Base-by-base conservation (phyloP, 2,113 vertebrate genomes). In the Brachionichthys hirsutus region DNA sequence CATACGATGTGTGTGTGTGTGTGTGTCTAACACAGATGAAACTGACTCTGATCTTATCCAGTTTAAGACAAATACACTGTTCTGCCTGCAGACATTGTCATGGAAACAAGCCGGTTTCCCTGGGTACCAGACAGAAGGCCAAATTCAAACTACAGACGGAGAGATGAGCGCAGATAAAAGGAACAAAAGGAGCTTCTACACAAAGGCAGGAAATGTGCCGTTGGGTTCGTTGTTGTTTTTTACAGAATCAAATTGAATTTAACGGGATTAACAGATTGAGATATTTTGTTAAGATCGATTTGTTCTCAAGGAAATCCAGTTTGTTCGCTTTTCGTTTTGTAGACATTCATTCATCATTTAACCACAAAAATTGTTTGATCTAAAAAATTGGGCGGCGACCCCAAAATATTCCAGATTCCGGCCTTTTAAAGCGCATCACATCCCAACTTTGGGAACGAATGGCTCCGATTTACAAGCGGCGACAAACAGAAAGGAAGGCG, bases 101-200 rank as follows among this genome's bases (percentile, higher is more conserved):
- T 89, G 86, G 88, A 86, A 89, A 88, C 88, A 88, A 81, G 81
- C 76, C 24, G 75, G 86, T 88, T 87, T 89, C 81, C 88, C 83
- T 81, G 84, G 86, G 88, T 86, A 84, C 81, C 81, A 63, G 72
- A 70, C 83, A 76, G 68, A 78, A 71, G 80, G 83, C 80, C 83
- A 81, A 80, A 88, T 73, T 69, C 53, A 58, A 77, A 70, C 72
- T 60, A 47, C 40, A 69, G 65, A 66, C 42, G 30, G 46, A 68
- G 58, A 70, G 42, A 75, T 68, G 54, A 75, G 61, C 24, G 38
- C 1, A 75, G 78, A 85, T 80, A 69, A 75, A 74, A 74, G 38
- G 52, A 51, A 75, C 63, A 84, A 65, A 74, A 69, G 49, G 61
- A 73, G 65, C 62, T n/a, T 57, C 24, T 54, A 59, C 55, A 68